Base-by-base conservation (phyloP, 2,797 vertebrate species). In the Atherinosoma microstoma region DNA sequence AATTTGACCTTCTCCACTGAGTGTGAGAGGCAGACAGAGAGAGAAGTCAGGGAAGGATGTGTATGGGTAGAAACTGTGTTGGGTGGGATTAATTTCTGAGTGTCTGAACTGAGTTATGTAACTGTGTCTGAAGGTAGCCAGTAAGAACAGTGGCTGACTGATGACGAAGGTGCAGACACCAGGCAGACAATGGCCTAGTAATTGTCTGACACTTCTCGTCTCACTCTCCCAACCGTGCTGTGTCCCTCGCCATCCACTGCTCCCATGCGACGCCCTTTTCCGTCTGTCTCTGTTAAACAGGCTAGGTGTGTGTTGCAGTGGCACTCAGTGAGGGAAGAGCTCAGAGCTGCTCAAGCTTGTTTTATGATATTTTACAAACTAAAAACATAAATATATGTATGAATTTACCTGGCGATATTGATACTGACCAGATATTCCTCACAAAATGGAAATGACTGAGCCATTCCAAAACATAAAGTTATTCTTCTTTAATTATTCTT, bases 141-240 rank as follows among this genome's bases (percentile, higher is more conserved):
- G 85, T 93, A 47, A 91, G 83, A 72, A 83, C 73, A 83, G 82
- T 51, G 47, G 69, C 60, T 85, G 83, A 72, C 57, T 81, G 85
- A 83, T 92, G 92, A 94, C 86, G 85, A 76, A 83, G 82, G 73
- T n/a, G 36, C 85, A 91, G 90, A 93, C 89, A 67, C 86, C 89
- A 89, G 92, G 89, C 92, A 94, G 91, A 93, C 88, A 92, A 92
- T 93, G 93, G 90, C 92, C 91, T 93, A 93, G 82, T 94, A 93
- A 93, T 47, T n/a, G 79, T 87, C 87, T 85, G 80, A 85, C 80
- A 75, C 68, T 58, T 76, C 64, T 67, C 70, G 58, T 82, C 77
- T 71, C 62, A 1, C 70, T 69, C 78, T 77, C 65, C 82, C 60
- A 47, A 60, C 72, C 58, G 59, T 36, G 42, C 67, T 9, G 47